Evolutionary conservation across 2,888 invertebrate genomes (phyloP).

Genomic region (Tupiocoris notatus): DNA sequence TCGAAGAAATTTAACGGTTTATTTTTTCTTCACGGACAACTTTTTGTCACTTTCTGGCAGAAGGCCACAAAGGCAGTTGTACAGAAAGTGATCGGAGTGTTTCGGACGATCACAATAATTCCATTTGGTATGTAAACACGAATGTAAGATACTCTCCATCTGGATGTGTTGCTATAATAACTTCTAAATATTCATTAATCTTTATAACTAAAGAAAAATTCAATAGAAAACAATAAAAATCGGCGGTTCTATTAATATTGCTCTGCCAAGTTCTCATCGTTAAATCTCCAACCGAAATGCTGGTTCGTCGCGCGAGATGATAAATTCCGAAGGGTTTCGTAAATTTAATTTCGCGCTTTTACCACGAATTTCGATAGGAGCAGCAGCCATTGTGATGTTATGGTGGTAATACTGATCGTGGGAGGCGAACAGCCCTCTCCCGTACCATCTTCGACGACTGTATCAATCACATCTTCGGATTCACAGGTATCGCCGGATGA

Average conservation of each 20-base stretch:
- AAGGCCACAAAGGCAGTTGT: too few species aligned
- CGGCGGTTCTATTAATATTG: neutral
- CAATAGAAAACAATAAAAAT: too few species aligned
- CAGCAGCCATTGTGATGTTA: constrained; percentile 52
- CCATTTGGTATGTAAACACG: too few species aligned
- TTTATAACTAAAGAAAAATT: too few species aligned
- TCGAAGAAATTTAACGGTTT: too few species aligned
- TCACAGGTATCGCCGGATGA: constrained; percentile 71
- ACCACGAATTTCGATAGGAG: constrained; percentile 20
- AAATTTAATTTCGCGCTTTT: neutral
- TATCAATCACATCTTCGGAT: constrained; percentile 52
- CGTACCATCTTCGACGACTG: constrained; percentile 50
- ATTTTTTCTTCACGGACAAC: too few species aligned
- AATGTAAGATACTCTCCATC: too few species aligned
- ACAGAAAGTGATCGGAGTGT: too few species aligned
- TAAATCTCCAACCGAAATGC: neutral
- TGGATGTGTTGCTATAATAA: too few species aligned
- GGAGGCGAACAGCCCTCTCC: constrained; percentile 53
- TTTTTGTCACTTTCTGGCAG: too few species aligned
- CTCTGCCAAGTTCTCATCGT: neutral
- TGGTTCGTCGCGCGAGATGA: neutral
- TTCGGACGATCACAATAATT: too few species aligned
- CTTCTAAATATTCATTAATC: too few species aligned
- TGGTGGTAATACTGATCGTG: constrained; percentile 69
- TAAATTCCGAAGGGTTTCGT: neutral